A percentile compares a stretch with the other conserved stretches of the same genome.
Evolutionary conservation across 1,140 invertebrate genomes (phyloP).

Genomic region (Papilio polyxenes): DNA sequence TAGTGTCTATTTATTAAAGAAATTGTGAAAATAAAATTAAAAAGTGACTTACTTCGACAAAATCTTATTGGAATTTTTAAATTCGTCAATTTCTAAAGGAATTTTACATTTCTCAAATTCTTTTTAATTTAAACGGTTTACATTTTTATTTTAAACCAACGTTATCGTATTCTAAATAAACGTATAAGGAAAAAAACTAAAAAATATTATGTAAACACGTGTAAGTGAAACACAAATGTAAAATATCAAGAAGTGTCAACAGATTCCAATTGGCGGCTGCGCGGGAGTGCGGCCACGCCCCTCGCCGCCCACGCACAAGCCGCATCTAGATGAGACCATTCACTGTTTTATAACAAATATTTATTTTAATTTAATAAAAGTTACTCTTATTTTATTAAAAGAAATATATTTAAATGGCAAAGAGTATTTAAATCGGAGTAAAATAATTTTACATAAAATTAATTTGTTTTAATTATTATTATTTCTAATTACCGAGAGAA

Average conservation of each 20-base stretch:
- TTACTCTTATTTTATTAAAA: too few species aligned
- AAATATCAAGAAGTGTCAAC: constrained; percentile 33
- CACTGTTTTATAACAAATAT: constrained; percentile 1
- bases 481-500: too few species aligned
- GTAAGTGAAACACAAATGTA: constrained; percentile 10
- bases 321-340: constrained; percentile 70
- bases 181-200: neutral
- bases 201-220: neutral
- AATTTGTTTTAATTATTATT: too few species aligned
- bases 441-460: too few species aligned
- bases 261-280: constrained; percentile 46
- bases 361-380: constrained; percentile 22
- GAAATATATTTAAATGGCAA: too few species aligned
- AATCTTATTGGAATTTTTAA: neutral
- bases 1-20: neutral
- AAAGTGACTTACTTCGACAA: neutral
- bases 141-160: neutral
- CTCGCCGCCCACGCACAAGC: constrained; percentile 65
- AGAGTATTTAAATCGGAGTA: too few species aligned
- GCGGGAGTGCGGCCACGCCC: constrained; percentile 70
- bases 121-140: too few species aligned
- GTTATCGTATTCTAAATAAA: neutral
- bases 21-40: neutral
- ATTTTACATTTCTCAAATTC: too few species aligned
- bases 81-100: too few species aligned